Conservation (phyloP, 2,113 vertebrate genomes). For the Garra rufa region DNA sequence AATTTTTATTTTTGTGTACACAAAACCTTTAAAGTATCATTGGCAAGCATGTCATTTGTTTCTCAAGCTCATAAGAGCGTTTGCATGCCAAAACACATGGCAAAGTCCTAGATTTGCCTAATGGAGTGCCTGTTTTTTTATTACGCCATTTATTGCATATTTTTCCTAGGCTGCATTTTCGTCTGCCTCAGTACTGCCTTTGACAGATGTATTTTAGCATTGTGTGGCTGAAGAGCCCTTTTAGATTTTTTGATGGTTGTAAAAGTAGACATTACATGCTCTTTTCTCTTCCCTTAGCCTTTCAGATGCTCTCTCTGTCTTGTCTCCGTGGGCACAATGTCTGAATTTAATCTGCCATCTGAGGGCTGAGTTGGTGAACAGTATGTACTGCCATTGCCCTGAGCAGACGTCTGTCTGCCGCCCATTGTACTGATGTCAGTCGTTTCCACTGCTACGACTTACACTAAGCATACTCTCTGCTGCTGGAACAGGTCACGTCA, state of each 20-base stretch:
- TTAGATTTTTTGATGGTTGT: constrained; percentile 29
- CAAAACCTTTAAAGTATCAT: not conserved
- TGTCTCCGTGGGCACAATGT: constrained; percentile 23
- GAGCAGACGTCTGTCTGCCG: constrained; percentile 48
- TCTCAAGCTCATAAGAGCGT: not conserved
- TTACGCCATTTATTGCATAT: not conserved
- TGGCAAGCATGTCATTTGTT: constrained; percentile 4
- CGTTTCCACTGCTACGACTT: not conserved
- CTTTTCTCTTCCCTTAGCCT: constrained; percentile 11
- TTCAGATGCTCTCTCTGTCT: not conserved
- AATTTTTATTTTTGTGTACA: not conserved
- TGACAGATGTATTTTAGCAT: constrained; percentile 18
- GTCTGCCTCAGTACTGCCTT: not conserved
- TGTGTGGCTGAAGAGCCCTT: not conserved
- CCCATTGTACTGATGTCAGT: not conserved
- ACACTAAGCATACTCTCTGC: constrained; percentile 3
- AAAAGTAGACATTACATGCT: constrained; percentile 39
- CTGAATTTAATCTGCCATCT: constrained; percentile 50
- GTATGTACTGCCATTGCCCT: constrained; percentile 39
- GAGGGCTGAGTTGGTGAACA: constrained; percentile 25
- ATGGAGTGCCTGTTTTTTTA: not conserved
- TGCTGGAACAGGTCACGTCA: constrained; percentile 6
- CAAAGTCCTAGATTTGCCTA: constrained; percentile 21
- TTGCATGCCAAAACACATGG: not conserved
- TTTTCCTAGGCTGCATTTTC: constrained; percentile 7